phyloP scores from a whole-genome alignment of 2,888 invertebrate genomes.

The Ophraella communa region DNA sequence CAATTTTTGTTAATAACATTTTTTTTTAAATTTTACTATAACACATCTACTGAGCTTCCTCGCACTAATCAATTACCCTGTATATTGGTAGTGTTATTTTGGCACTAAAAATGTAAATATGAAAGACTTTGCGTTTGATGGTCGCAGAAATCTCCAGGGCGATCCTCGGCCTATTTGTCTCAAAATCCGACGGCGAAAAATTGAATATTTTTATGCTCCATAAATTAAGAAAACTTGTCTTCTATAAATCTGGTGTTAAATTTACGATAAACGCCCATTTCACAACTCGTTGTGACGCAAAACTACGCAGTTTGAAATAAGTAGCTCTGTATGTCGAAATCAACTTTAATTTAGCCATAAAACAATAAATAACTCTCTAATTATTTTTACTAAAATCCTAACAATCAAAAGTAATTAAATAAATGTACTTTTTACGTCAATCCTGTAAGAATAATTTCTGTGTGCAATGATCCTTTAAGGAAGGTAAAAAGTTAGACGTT shows the following conservation, averaged over 20 bases:
- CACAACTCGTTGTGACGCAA: neutral
- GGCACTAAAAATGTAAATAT: constrained; percentile 1
- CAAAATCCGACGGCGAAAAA: neutral
- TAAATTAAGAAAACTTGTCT: constrained; percentile 10
- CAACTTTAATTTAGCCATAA: too few relatives aligned
- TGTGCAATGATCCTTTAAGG: neutral
- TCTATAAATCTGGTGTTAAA: constrained; percentile 18
- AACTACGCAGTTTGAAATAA: neutral
- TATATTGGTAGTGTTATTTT: neutral
- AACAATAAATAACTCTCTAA: too few relatives aligned
- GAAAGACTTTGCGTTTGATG: neutral
- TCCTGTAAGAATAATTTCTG: neutral
- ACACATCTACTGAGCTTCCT: too few relatives aligned
- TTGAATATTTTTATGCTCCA: constrained; percentile 12
- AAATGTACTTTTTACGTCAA: neutral
- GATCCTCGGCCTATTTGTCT: constrained; percentile 8
- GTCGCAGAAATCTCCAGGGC: neutral
- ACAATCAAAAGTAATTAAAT: neutral
- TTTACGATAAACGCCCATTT: constrained; percentile 10
- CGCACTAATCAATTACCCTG: too few relatives aligned
- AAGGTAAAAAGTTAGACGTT: neutral
- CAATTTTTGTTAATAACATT: too few relatives aligned
- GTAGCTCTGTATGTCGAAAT: neutral
- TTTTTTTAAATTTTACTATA: too few relatives aligned
- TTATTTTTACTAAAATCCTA: neutral